Evolutionary conservation across 2,888 invertebrate species (phyloP).

Genomic region (Sminthurides aquaticus): DNA sequence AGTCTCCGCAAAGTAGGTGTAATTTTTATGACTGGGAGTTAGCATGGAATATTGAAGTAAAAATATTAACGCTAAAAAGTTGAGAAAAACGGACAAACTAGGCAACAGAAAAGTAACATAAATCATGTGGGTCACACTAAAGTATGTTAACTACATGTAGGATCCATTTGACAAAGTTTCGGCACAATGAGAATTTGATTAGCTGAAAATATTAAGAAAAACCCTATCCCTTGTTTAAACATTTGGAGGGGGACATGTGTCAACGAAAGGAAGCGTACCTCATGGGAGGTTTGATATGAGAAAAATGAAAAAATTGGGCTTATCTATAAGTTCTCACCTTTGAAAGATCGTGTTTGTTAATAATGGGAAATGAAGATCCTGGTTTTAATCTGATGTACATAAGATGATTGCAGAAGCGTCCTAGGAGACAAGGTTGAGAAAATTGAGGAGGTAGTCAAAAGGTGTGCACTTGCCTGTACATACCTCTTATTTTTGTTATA

Average conservation of each 20-base stretch:
- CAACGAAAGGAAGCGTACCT: neutral
- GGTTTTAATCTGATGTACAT: neutral
- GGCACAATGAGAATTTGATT: neutral
- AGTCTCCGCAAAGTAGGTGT: too few relatives aligned
- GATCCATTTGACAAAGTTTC: neutral
- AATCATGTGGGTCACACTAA: neutral
- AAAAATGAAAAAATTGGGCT: neutral
- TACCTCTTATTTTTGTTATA: too few relatives aligned
- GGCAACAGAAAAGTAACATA: too few relatives aligned
- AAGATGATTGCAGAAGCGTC: conserved; percentile 26
- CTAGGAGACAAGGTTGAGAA: conserved; percentile 38
- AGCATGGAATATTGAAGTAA: too few relatives aligned
- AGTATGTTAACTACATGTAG: neutral
- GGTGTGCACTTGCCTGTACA: neutral
- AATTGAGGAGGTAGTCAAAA: conserved; percentile 20
- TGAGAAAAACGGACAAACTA: too few relatives aligned
- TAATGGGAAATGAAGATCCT: neutral
- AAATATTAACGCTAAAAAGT: too few relatives aligned
- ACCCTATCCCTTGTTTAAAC: neutral
- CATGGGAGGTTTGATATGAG: neutral
- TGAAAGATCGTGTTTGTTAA: neutral
- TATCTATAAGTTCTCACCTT: neutral
- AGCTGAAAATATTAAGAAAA: neutral
- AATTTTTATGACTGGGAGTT: too few relatives aligned
- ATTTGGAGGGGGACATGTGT: neutral